These are phyloP conservation scores for Eretmocerus hayati DNA, from an alignment of 2,888 invertebrate species.

Conservation along the genomic window DNA sequence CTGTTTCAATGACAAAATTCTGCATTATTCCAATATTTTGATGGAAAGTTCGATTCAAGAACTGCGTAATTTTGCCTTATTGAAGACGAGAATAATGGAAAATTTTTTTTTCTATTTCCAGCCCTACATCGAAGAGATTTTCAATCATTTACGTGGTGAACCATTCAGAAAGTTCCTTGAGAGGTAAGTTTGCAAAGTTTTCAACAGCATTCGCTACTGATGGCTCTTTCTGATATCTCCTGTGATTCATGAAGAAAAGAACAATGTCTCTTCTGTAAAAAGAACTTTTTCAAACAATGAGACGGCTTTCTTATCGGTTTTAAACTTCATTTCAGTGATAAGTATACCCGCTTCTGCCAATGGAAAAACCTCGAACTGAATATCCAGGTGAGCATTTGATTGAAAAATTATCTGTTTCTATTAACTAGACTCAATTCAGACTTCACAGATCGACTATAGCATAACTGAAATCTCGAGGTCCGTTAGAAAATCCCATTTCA, in stretches of 20 bases:
- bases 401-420: too few species aligned
- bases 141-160: constrained; percentile 91
- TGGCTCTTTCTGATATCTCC: neutral
- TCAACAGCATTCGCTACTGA: neutral
- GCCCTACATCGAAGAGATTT: constrained; percentile 99
- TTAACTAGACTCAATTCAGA: too few species aligned
- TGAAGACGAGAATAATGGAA: too few species aligned
- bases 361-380: constrained; percentile 99
- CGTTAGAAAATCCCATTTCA: too few species aligned
- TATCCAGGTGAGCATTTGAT: constrained; percentile 68
- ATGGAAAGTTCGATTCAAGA: too few species aligned
- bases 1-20: too few species aligned
- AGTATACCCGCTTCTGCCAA: constrained; percentile 99
- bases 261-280: neutral
- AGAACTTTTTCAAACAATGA: constrained; percentile 12
- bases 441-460: too few species aligned
- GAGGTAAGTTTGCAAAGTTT: constrained; percentile 60
- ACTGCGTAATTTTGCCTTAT: too few species aligned
- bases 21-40: too few species aligned
- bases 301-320: too few species aligned
- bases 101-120: too few species aligned
- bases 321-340: constrained; percentile 68
- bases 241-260: neutral
- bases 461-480: too few species aligned
- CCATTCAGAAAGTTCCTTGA: constrained; percentile 98